Base-by-base conservation (phyloP, 1,140 invertebrate species). In the Polypedilum vanderplanki region DNA sequence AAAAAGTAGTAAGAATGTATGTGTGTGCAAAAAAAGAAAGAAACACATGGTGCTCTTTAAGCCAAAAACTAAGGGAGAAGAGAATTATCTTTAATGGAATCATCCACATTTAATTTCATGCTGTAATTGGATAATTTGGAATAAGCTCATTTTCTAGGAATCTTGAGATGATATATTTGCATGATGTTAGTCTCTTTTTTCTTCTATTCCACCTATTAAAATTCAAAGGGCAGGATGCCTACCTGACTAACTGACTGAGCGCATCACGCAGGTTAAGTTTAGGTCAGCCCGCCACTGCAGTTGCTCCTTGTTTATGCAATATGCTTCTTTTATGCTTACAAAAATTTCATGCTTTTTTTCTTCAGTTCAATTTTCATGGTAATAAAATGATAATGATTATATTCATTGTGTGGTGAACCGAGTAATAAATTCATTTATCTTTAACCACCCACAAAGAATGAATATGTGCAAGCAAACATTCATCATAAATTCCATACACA, bases 61-160 rank as follows among this genome's bases (percentile, higher is more conserved):
- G 12, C 24, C 24, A 33, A 15, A 15, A 57, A n/a, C 46, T 57
- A n/a, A n/a, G 15, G 24, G 24, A 57, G n/a, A 57, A 17, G 17
- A 20, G 18, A 70, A 70, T 70, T 70, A 70, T 70, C 65, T 70
- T 57, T 70, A 70, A 70, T 70, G 65, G 65, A 70, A 70, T 70
- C 65, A 70, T 70, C 65, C 65, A 70, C 20, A 70, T 70, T 70
- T 70, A 70, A 70, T 70, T 70, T 70, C 20, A 70, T 70, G 65
- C 15, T 22, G 17, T 70, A 70, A 70, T 70, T 70, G 65, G 65
- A 70, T 70, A 22, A 70, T 70, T 70, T 70, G 65, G 17, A 70
- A 70, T 18, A 22, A 22, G 20, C 46, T 57, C 46, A 57, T 57
- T 57, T 70, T 70, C 65, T 70, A 70, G 65, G 65, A 70, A 70